A percentile compares a stretch with the other conserved stretches of the same genome.
phyloP scores from a whole-genome alignment of 2,113 vertebrate species.

The Anser cygnoides region DNA sequence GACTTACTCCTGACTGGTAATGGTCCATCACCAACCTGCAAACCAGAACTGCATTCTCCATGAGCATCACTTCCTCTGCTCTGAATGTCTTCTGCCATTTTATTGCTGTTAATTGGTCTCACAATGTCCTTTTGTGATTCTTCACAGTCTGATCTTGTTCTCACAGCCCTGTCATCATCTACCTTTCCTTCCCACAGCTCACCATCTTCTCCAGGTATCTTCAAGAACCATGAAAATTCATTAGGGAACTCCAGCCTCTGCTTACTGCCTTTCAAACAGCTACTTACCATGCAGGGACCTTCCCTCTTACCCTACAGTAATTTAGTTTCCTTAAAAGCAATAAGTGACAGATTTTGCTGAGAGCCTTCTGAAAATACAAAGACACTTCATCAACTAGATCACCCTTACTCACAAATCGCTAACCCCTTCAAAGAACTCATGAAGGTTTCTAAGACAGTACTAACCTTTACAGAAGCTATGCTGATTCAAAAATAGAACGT shows the following conservation, averaged over 20 bases:
- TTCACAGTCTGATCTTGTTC: background rate
- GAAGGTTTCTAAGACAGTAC: background rate
- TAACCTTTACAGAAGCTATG: background rate
- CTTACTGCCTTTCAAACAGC: background rate
- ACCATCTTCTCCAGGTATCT: background rate
- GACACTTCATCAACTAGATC: background rate
- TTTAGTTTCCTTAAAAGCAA: background rate
- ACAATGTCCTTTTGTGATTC: background rate
- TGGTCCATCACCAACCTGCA: background rate
- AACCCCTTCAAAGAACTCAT: background rate
- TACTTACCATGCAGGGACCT: background rate
- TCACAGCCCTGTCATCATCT: background rate
- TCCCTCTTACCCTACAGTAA: background rate
- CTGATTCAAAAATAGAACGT: background rate
- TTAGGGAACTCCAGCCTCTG: background rate
- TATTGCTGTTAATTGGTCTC: background rate
- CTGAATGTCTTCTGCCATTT: background rate
- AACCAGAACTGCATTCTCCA: background rate
- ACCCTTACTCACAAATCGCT: background rate
- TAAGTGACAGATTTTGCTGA: background rate
- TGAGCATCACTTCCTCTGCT: background rate
- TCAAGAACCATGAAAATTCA: background rate
- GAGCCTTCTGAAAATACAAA: background rate
- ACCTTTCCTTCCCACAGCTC: background rate
- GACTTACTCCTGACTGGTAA: background rate